A percentile compares a stretch with the other conserved stretches of the same genome.
These are phyloP conservation scores for Myocastor coypus DNA, from an alignment of 2,113 vertebrate species.

Conservation along the genomic window DNA sequence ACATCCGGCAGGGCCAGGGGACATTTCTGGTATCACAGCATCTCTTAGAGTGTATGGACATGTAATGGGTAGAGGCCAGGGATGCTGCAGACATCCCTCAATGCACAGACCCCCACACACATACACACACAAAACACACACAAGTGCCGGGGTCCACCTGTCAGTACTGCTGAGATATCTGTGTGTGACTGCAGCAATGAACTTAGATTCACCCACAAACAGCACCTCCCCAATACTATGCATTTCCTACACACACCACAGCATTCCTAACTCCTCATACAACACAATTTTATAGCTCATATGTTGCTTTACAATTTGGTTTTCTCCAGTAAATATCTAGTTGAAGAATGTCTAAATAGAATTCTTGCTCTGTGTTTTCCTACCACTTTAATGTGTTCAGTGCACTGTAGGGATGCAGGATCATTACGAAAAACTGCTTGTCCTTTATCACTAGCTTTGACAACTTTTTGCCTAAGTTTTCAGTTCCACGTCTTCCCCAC, in stretches of 20 bases:
- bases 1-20: fast-evolving
- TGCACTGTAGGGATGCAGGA: not conserved
- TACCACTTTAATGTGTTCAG: not conserved
- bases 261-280: not conserved
- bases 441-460: not conserved
- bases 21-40: not conserved
- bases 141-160: fast-evolving
- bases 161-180: fast-evolving
- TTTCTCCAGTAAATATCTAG: not conserved
- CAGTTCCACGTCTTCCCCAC: not conserved
- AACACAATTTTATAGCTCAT: fast-evolving
- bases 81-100: fast-evolving
- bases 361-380: not conserved
- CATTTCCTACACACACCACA: not conserved
- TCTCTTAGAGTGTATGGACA: not conserved
- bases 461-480: not conserved
- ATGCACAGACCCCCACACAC: not conserved
- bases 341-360: not conserved
- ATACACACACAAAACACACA: not conserved
- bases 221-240: not conserved
- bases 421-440: not conserved
- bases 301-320: not conserved
- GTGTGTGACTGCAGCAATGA: not conserved
- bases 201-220: not conserved
- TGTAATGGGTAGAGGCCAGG: not conserved